Base-by-base conservation (phyloP, 2,797 vertebrate genomes). In the Distichodus sexfasciatus region DNA sequence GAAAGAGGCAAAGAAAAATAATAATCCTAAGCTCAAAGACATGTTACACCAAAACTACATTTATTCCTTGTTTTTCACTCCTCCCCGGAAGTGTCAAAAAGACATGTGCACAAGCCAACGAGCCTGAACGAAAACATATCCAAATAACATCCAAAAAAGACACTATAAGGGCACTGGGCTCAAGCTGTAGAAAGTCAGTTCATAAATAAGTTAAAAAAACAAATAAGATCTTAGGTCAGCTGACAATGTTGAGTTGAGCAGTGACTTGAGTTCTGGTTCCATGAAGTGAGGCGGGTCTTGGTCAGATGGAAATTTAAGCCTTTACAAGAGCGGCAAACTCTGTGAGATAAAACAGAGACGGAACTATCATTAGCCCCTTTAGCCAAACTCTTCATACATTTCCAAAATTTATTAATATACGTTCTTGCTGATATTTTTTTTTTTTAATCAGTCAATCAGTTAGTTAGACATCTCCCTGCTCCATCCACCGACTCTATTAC, bases 141-240 rank as follows among this genome's bases (percentile, higher is more conserved):
- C 79, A 75, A 74, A 77, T 78, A 82, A 83, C 76, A 82, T 78
- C 73, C n/a, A n/a, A 78, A 78, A 58, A 69, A 79, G 87, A 84
- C 81, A 84, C 72, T 72, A 78, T 69, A 62, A 65, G 76, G 79
- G 81, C 78, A 74, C 62, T 85, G 85, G 87, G 86, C 79, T 87
- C 72, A 67, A 84, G 76, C 83, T 76, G 87, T 80, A 54, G 51
- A 78, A 85, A 88, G 85, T 87, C 87, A 88, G 87, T 85, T 89
- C 84, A 92, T 91, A 90, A 90, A 91, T 91, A 90, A 89, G 84
- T 85, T 91, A 91, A 88, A 91, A 90, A 91, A 92, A n/a, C n/a
- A 91, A 90, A 85, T 84, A 89, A 87, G 78, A 77, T 69, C 68
- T 71, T 72, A 74, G 71, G 66, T 86, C 83, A 85, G 89, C 84